Percentiles rank a stretch among this genome's conserved stretches.
These are phyloP conservation scores for Anagrus nilaparvatae DNA, from an alignment of 1,140 invertebrate genomes.

Conservation along the genomic window DNA sequence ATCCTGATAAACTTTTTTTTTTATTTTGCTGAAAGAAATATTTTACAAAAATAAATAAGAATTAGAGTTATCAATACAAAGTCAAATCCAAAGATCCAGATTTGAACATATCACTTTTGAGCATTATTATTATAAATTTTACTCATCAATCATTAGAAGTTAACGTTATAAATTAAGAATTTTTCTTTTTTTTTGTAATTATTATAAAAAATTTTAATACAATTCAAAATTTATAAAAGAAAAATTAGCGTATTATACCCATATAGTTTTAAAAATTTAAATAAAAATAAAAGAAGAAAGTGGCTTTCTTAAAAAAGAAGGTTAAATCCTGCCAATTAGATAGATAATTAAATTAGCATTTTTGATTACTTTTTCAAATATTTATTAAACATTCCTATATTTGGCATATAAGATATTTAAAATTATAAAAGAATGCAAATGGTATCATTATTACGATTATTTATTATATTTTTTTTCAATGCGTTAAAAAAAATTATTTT, in stretches of 20 bases:
- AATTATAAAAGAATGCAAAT: no score
- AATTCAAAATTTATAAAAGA: no score
- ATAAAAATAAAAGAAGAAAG: no score
- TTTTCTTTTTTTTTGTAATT: no score
- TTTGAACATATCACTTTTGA: constrained; percentile 15
- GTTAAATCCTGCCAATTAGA: constrained; percentile 6
- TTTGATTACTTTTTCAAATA: constrained; percentile 7
- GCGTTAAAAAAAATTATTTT: no score
- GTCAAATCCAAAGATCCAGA: constrained; percentile 13
- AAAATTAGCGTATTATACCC: no score
- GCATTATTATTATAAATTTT: no score
- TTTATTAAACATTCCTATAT: constrained; percentile 12
- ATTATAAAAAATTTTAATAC: no score
- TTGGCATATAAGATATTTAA: constrained; percentile 9
- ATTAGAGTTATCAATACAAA: constrained; percentile 10
- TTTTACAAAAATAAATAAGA: constrained; percentile 10
- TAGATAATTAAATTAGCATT: constrained; percentile 10
- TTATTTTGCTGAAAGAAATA: constrained; percentile 17
- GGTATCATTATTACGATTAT: constrained; percentile 9
- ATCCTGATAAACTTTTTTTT: constrained; percentile 14
- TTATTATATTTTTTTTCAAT: constrained; percentile 2
- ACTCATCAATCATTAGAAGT: no score
- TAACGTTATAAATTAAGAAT: no score
- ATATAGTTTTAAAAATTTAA: no score
- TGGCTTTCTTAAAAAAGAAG: no score